Conservation (phyloP, 2,888 invertebrate species). For the Agonopterix heracliana region DNA sequence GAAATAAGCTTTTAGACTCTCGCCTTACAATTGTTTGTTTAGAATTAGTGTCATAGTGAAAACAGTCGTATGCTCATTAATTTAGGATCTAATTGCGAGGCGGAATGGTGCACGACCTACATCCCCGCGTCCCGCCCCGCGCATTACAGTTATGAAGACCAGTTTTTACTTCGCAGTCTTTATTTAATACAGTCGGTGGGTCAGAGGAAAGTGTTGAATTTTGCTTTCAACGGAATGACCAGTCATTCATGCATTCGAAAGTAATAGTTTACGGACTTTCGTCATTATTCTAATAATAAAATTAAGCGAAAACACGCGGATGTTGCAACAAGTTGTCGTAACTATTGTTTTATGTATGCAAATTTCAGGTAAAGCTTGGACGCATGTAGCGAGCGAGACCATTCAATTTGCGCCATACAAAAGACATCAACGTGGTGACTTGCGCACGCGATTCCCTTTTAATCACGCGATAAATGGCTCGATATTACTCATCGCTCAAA, state of each 20-base stretch:
- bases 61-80: background rate
- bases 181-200: conserved; percentile 40
- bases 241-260: conserved; percentile 57
- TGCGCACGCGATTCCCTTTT: background rate
- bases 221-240: conserved; percentile 64
- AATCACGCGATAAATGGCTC: too few relatives aligned
- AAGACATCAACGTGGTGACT: conserved; percentile 24
- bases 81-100: conserved; percentile 13
- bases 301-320: background rate
- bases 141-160: conserved; percentile 63
- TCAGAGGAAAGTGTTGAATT: conserved; percentile 72
- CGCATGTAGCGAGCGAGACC: background rate
- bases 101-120: conserved; percentile 42
- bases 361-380: conserved; percentile 9
- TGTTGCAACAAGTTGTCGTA: background rate
- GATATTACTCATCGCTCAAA: too few relatives aligned
- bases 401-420: conserved; percentile 16
- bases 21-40: background rate
- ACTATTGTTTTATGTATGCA: background rate
- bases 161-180: conserved; percentile 56
- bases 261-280: conserved; percentile 50
- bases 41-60: background rate
- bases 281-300: conserved; percentile 21
- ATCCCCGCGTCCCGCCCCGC: conserved; percentile 34
- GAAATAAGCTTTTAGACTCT: background rate